Base-by-base conservation (phyloP, 2,113 vertebrate species). In the Triplophysa dalaica region DNA sequence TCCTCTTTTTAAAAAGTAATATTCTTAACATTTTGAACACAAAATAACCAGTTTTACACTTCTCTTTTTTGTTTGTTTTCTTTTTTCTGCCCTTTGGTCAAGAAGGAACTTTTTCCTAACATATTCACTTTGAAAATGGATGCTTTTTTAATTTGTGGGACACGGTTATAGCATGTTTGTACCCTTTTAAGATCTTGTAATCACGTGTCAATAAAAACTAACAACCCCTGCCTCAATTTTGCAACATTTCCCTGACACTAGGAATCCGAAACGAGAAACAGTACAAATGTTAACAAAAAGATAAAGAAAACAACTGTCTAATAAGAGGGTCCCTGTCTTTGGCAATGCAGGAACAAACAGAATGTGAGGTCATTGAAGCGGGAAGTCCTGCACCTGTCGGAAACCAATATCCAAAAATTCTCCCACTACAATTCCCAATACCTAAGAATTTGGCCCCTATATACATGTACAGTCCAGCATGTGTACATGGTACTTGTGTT, bases 1-100 rank as follows among this genome's bases (percentile, higher is more conserved):
- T 86, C 81, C 82, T 87, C 85, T 78, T 84, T 86, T 79, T 87
- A 58, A 77, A 77, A 79, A 87, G 83, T 85, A 75, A 87, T 21
- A 33, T 48, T n/a, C 10, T 21, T 54, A 70, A 70, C 54, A 43
- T 70, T 81, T 54, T 48, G 7, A 80, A 85, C 85, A 83, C 77
- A 75, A 80, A 81, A 77, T 61, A 81, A 58, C 29, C 48, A 29
- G 45, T 77, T 77, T 64, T 58, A 68, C 19, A 65, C 24, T 45
- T 14, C 13, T 2, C 48, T 9, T 21, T 7, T 21, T 76, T 17
- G 9, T 75, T 14, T 62, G 78, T 66, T 26, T 33, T 78, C 74
- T 64, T 52, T 64, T 62, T 72, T 14, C 38, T 43, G 70, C 74
- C 33, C 62, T 41, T 81, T 60, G 68, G 43, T 82, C 81, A 79